Evolutionary conservation across 2,888 invertebrate genomes (phyloP).

Genomic region (Troides aeacus): DNA sequence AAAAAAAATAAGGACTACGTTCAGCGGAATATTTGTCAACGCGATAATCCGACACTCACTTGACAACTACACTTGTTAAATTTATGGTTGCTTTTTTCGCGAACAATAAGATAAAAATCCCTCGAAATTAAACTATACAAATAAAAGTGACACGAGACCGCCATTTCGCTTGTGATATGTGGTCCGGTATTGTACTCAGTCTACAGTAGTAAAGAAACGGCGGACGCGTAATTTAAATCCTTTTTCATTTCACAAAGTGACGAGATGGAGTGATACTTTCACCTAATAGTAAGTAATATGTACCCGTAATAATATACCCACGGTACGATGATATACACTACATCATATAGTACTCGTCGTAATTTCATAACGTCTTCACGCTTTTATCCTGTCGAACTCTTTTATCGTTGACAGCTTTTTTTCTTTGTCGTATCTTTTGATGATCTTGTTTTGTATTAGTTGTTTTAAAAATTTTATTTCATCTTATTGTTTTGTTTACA

Average conservation of each 20-base stretch:
- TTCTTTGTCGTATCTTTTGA: too few relatives aligned
- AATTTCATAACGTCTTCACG: too few relatives aligned
- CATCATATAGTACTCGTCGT: too few relatives aligned
- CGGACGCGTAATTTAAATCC: background rate
- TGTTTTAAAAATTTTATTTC: too few relatives aligned
- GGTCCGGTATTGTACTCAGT: constrained; percentile 17
- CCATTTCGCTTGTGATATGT: constrained; percentile 26
- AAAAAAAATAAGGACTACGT: constrained; percentile 3
- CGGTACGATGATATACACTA: too few relatives aligned
- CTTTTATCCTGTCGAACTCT: too few relatives aligned
- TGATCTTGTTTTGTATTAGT: too few relatives aligned
- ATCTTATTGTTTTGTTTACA: too few relatives aligned
- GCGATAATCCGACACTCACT: constrained; percentile 15
- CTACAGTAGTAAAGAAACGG: constrained; percentile 4
- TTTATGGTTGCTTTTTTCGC: constrained; percentile 22
- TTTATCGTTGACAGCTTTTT: too few relatives aligned
- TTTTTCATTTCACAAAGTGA: too few relatives aligned
- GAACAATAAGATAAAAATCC: constrained; percentile 26
- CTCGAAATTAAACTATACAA: constrained; percentile 26
- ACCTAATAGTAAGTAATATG: background rate
- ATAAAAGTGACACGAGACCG: constrained; percentile 26
- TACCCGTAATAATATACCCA: too few relatives aligned
- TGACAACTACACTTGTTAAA: constrained; percentile 13
- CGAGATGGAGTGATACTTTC: too few relatives aligned
- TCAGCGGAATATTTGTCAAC: constrained; percentile 22